A percentile compares a stretch with the other conserved stretches of the same genome.
These are phyloP conservation scores for Bufotes viridis DNA, from an alignment of 2,797 vertebrate genomes.

Conservation along the genomic window DNA sequence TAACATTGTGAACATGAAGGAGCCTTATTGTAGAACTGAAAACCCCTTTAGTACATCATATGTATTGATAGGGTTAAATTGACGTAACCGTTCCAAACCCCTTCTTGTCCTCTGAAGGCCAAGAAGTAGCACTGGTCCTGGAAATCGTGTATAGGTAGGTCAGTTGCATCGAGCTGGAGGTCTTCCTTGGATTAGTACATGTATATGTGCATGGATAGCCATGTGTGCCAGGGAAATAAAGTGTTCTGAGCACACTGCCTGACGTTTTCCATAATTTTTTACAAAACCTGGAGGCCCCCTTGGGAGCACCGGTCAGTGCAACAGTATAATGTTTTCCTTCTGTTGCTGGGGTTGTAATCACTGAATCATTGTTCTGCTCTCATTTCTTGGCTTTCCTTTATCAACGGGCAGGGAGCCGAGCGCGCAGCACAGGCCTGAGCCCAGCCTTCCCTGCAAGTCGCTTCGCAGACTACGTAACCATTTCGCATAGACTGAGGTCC, in stretches of 20 bases:
- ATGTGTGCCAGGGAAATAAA: not conserved
- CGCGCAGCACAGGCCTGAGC: slow-evolving; percentile 13
- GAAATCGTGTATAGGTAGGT: too few species aligned
- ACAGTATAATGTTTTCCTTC: slow-evolving; percentile 48
- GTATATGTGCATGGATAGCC: not conserved
- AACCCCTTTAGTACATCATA: too few species aligned
- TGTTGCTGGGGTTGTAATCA: slow-evolving; percentile 37
- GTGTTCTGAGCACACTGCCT: not conserved
- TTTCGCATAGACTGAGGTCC: not conserved
- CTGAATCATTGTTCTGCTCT: slow-evolving; percentile 52
- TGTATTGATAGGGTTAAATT: too few species aligned
- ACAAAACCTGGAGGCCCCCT: slow-evolving; percentile 25
- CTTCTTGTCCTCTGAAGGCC: too few species aligned
- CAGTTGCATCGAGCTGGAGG: not conserved
- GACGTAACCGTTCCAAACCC: too few species aligned
- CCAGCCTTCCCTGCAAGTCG: slow-evolving; percentile 6
- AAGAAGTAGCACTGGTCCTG: too few species aligned
- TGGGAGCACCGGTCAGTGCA: slow-evolving; percentile 18
- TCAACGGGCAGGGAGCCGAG: slow-evolving; percentile 24
- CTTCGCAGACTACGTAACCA: not conserved
- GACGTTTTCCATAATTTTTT: not conserved
- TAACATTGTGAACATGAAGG: too few species aligned
- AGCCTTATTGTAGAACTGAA: too few species aligned
- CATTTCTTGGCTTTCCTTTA: slow-evolving; percentile 46
- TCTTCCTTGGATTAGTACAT: not conserved